Conservation (phyloP, 1,140 invertebrate genomes). For the Drosophila sturtevanti region DNA sequence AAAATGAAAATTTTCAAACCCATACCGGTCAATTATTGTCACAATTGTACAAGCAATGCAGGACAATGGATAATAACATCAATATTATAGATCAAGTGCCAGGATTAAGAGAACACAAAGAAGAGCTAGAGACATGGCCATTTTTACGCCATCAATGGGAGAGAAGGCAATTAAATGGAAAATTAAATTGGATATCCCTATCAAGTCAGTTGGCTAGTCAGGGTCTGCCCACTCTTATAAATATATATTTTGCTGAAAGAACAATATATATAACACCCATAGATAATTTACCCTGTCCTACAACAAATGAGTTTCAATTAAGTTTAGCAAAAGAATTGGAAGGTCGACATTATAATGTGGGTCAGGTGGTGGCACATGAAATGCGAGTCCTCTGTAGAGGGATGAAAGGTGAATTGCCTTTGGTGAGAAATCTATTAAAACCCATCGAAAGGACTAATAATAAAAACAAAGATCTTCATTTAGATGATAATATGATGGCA, state of each 20-base stretch:
- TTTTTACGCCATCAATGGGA: constrained; percentile 65
- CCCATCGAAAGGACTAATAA: background rate
- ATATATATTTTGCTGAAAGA: constrained; percentile 68
- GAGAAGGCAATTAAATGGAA: constrained; percentile 23
- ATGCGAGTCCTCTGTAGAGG: constrained; percentile 61
- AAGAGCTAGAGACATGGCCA: constrained; percentile 50
- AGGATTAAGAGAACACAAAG: constrained; percentile 40
- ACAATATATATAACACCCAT: constrained; percentile 67
- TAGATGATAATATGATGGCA: constrained; percentile 61
- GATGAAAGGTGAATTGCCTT: constrained; percentile 60
- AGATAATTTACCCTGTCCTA: constrained; percentile 51
- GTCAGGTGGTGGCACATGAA: constrained; percentile 55
- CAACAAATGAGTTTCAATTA: constrained; percentile 17
- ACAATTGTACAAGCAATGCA: constrained; percentile 59
- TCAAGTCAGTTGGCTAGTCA: constrained; percentile 67
- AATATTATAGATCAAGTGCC: constrained; percentile 44
- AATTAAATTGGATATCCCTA: constrained; percentile 63
- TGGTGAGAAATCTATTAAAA: constrained; percentile 19
- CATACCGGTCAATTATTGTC: constrained; percentile 45
- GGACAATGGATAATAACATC: background rate
- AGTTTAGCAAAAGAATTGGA: constrained; percentile 33
- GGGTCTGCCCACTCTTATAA: constrained; percentile 58
- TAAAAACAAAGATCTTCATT: constrained; percentile 29
- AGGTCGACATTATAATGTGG: constrained; percentile 47
- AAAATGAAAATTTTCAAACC: constrained; percentile 54